Percentiles rank a stretch among this genome's conserved stretches.
Conservation (phyloP, 1,140 invertebrate species). For the Pachypeltis micranthus region DNA sequence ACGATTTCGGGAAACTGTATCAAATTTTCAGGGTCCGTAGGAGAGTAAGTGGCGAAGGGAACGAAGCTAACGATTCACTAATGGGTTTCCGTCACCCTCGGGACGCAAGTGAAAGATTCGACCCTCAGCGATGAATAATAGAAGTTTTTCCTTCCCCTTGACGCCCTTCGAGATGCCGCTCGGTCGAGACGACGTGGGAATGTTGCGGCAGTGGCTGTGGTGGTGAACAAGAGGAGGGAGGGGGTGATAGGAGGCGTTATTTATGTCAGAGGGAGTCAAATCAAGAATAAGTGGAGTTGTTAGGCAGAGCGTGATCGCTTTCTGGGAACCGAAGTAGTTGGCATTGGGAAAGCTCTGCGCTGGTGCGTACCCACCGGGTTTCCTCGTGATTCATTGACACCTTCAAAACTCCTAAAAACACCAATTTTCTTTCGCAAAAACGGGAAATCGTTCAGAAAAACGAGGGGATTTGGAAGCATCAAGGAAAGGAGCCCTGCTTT, state of each 20-base stretch:
- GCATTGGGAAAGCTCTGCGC: too few relatives aligned
- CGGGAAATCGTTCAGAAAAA: too few relatives aligned
- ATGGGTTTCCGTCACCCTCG: slow-evolving; percentile 4
- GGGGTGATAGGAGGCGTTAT: background rate
- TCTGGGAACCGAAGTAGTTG: too few relatives aligned
- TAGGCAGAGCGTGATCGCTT: background rate
- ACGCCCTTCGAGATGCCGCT: background rate
- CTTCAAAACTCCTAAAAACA: too few relatives aligned
- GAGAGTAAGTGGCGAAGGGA: too few relatives aligned
- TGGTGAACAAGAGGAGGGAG: background rate
- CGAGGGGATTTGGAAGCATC: too few relatives aligned
- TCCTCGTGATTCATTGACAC: too few relatives aligned
- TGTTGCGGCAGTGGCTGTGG: background rate
- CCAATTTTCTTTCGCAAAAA: too few relatives aligned
- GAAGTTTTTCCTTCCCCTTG: background rate
- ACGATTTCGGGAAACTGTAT: too few relatives aligned
- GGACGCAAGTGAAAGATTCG: slow-evolving; percentile 2
- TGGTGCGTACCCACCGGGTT: too few relatives aligned
- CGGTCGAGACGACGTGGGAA: background rate
- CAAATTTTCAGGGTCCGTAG: too few relatives aligned
- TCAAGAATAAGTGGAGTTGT: slow-evolving; percentile 6
- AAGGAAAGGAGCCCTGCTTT: too few relatives aligned
- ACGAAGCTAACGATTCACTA: background rate
- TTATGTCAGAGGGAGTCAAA: slow-evolving; percentile 1
- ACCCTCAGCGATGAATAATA: background rate